Base-by-base conservation (phyloP, 2,797 vertebrate species). In the Sebastolobus alascanus region DNA sequence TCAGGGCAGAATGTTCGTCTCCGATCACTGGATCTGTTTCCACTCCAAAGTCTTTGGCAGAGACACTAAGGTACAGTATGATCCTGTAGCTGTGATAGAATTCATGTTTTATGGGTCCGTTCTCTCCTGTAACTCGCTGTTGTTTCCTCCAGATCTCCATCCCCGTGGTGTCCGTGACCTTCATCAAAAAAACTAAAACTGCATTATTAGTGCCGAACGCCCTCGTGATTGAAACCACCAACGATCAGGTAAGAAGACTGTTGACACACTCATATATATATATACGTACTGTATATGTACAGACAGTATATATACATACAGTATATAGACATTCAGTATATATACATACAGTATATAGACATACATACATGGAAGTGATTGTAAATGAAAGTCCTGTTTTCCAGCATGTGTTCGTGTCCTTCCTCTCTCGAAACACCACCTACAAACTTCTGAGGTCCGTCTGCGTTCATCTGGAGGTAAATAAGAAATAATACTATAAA, bases 1-100 rank as follows among this genome's bases (percentile, higher is more conserved):
- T 80, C 99, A 99, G 92, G 99, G 99, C 22, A 97, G 96, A 87
- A 95, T 99, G 84, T 99, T 97, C 65, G 94, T 99, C 75, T 99
- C 98, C 16, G 96, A 99, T 68, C 98, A 98, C 92, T 99, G 98
- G 98, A 98, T 99, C 93, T 99, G 99, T 88, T 99, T 99, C 92
- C 93, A 98, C 95, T 99, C 98, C 79, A 99, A 97, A 87, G 98
- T 99, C 84, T 99, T 99, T 87, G 99, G 98, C 80, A 98, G 96
- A 95, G 98, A 99, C 56, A 99, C 96, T 2, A 99, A 98, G 97
- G 99, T 71, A 43, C 40, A 43, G 40, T 16, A 87, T 46, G 35
- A 25, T 6, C 1, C 31, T 18, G 27, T 4, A 16, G 5, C n/a
- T 7, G 27, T 20, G 56, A 35, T 10, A 7, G n/a, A 43, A 27